These are phyloP conservation scores for Periophthalmus magnuspinnatus DNA, from an alignment of 2,797 vertebrate genomes.

Conservation along the genomic window DNA sequence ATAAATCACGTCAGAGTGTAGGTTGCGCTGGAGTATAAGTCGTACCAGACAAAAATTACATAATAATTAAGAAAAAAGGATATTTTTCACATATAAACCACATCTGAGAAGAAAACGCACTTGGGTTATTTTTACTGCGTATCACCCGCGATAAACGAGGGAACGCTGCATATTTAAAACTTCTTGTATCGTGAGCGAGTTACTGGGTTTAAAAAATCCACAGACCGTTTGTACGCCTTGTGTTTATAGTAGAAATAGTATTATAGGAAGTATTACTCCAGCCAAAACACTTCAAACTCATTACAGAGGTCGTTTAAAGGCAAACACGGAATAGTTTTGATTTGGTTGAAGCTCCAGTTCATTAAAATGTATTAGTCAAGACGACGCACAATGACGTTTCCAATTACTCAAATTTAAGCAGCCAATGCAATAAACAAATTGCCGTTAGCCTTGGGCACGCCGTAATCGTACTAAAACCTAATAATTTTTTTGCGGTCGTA, in stretches of 20 bases:
- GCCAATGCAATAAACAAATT: constrained; percentile 30
- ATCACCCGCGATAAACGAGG: too few relatives aligned
- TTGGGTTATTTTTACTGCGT: too few relatives aligned
- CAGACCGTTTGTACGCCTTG: too few relatives aligned
- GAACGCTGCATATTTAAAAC: too few relatives aligned
- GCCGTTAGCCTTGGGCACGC: constrained; percentile 42
- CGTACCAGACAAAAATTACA: too few relatives aligned
- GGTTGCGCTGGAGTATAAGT: too few relatives aligned
- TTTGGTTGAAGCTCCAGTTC: constrained; percentile 14
- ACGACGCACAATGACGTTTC: constrained; percentile 23
- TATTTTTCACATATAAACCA: too few relatives aligned
- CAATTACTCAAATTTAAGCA: constrained; percentile 38
- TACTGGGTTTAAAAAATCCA: background rate
- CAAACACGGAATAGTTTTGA: background rate
- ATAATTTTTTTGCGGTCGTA: constrained; percentile 39
- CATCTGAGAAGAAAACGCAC: too few relatives aligned
- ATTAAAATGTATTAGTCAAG: constrained; percentile 30
- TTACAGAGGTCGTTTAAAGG: constrained; percentile 20
- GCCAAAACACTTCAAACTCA: background rate
- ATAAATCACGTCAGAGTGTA: too few relatives aligned
- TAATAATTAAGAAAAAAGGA: too few relatives aligned
- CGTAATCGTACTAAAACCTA: constrained; percentile 34
- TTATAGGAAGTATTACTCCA: background rate
- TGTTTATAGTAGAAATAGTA: background rate
- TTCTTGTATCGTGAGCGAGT: background rate